Conservation (phyloP, 1,140 invertebrate genomes). For the Lamellibrachia luymesi region DNA sequence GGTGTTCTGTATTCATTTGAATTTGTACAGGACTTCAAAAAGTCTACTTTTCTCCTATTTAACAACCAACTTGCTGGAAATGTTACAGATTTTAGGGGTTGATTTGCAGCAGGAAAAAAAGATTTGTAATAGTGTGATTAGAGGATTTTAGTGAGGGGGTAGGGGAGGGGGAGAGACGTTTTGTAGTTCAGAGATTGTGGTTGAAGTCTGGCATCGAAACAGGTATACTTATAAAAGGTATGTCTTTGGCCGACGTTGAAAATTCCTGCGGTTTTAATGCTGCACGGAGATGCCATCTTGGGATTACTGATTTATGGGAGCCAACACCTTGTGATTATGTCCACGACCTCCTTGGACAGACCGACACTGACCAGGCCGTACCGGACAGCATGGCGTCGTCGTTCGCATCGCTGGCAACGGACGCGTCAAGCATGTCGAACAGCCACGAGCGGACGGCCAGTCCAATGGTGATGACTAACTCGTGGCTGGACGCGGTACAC, state of each 20-base stretch:
- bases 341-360: not conserved
- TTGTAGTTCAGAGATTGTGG: no score
- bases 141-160: no score
- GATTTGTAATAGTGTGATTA: no score
- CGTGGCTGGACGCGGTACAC: not conserved
- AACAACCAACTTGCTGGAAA: no score
- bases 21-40: no score
- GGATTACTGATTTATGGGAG: not conserved
- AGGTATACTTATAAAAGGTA: not conserved
- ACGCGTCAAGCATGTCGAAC: not conserved
- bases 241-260: not conserved
- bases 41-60: no score
- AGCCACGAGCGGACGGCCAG: not conserved
- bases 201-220: no score
- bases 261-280: not conserved
- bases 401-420: not conserved
- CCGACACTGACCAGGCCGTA: not conserved
- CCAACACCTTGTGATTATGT: not conserved
- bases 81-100: no score
- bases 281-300: not conserved
- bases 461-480: not conserved
- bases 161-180: no score
- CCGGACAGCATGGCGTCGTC: not conserved
- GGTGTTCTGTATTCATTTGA: no score
- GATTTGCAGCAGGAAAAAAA: no score